Percentiles rank a stretch among this genome's conserved stretches.
Evolutionary conservation across 2,888 invertebrate genomes (phyloP).

Genomic region (Physocephala rufipes): DNA sequence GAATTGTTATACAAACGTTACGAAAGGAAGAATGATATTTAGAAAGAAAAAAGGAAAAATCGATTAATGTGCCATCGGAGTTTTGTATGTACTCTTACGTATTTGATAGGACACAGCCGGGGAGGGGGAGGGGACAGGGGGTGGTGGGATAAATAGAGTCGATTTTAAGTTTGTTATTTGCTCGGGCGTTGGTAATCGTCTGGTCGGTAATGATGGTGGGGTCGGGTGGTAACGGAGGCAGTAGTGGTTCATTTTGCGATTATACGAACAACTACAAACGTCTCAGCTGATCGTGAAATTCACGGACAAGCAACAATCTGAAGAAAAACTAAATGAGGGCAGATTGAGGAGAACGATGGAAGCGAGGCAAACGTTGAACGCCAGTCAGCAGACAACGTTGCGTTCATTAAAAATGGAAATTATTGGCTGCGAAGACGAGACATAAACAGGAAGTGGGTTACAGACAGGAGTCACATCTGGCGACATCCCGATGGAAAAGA

Average conservation of each 20-base stretch:
- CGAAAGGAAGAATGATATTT: constrained; percentile 2
- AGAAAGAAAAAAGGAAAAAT: too few relatives aligned
- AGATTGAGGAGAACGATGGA: neutral
- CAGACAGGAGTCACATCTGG: constrained; percentile 7
- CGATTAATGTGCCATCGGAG: too few relatives aligned
- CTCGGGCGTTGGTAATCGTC: too few relatives aligned
- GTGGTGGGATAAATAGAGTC: too few relatives aligned
- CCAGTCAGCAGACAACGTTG: neutral
- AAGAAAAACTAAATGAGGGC: constrained; percentile 7
- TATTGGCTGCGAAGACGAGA: constrained; percentile 24
- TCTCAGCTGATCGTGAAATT: constrained; percentile 25
- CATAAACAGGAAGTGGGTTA: constrained; percentile 27
- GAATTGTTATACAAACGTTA: constrained; percentile 1
- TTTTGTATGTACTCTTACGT: too few relatives aligned
- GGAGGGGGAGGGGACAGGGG: neutral
- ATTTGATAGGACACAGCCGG: too few relatives aligned
- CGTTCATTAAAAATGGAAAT: constrained; percentile 29
- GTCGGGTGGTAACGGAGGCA: neutral
- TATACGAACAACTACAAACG: neutral
- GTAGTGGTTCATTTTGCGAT: neutral
- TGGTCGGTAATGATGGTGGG: neutral
- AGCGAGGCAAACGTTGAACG: neutral
- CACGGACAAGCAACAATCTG: constrained; percentile 21
- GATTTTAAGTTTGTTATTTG: too few relatives aligned
- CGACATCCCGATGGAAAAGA: neutral